Base-by-base conservation (phyloP, 1,140 invertebrate species). In the Spodoptera frugiperda region DNA sequence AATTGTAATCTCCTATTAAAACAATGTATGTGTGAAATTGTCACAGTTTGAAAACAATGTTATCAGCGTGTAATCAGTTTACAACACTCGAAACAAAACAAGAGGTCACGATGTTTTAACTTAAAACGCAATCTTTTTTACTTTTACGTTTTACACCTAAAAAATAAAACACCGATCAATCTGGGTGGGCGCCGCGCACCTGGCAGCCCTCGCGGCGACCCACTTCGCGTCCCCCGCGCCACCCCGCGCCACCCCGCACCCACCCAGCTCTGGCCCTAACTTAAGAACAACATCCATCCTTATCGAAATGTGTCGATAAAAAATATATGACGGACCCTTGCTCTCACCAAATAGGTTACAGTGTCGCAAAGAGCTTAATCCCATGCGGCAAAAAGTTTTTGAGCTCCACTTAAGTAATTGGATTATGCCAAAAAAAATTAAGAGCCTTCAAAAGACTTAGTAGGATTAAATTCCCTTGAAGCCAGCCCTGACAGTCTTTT, bases 241-340 rank as follows among this genome's bases (percentile, higher is more conserved):
- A 4, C 54, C 77, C 44, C 55, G 17, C 51, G 15, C 63, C 63
- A n/a, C n/a, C n/a, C n/a, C n/a, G n/a, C n/a, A n/a, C n/a, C 51
- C 63, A 17, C 21, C 65, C 30, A 14, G 70, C 39, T 74, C 70
- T 73, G 71, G 55, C 71, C 55, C 44, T 55, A 61, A 78, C 72
- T 78, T 78, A 77, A 78, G 72, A 80, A 78, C 71, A 76, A 78
- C 72, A 75, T 80, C 49, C 55, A 78, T 80, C 71, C 79, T 78
- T 78, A 80, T 80, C 79, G 72, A 76, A 80, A 75, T 78, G 65
- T 75, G 71, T 68, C 74, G 74, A 73, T 71, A 77, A 77, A 77
- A 77, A 77, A 74, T 78, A 65, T 78, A 75, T 71, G 75, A 76
- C 67, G 59, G 51, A 68, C 59, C 65, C 71, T 70, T 21, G 70